These are phyloP conservation scores for Pteropus alecto DNA, from an alignment of 2,113 vertebrate genomes.

Conservation along the genomic window DNA sequence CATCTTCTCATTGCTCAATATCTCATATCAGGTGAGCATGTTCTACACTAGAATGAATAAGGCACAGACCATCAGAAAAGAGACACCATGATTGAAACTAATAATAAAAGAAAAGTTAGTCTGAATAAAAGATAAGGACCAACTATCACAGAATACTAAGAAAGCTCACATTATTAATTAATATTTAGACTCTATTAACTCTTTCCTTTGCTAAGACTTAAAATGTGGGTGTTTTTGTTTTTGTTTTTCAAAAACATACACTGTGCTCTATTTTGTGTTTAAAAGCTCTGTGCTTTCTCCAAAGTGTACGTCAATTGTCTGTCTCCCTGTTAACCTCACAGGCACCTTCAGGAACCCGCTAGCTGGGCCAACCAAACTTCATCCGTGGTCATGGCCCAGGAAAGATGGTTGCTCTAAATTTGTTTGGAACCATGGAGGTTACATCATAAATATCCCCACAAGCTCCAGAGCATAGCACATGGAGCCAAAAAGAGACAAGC, in stretches of 20 bases:
- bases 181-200: background rate
- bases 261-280: background rate
- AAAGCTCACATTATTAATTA: background rate
- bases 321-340: background rate
- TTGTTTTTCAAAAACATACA: background rate
- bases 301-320: background rate
- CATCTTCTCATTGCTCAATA: background rate
- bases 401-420: background rate
- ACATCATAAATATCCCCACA: background rate
- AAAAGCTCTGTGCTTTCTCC: background rate
- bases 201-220: background rate
- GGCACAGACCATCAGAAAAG: background rate
- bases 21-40: background rate
- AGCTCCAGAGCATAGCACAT: background rate
- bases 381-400: background rate
- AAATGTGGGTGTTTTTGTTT: background rate
- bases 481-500: background rate
- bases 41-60: background rate
- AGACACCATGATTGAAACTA: background rate
- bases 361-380: background rate
- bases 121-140: background rate
- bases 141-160: background rate
- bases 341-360: background rate
- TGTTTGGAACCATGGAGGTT: background rate
- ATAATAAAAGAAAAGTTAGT: background rate